Conservation (phyloP, 2,113 vertebrate species). For the Rhodinocichla rosea region DNA sequence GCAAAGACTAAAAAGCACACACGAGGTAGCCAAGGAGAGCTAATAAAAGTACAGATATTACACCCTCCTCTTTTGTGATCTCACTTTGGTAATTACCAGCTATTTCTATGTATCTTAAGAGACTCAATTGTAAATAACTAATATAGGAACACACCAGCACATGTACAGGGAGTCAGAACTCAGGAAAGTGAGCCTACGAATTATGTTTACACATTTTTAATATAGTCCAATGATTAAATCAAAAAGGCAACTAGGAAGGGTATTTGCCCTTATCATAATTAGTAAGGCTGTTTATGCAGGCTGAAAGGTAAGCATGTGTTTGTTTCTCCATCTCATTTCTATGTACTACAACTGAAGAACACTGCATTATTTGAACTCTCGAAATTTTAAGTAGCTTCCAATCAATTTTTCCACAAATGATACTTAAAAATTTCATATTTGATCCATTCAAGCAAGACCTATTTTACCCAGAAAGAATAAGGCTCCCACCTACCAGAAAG, state of each 20-base stretch:
- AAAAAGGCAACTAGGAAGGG: neutral
- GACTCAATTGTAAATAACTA: neutral
- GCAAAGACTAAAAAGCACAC: neutral
- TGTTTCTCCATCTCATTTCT: conserved; percentile 1
- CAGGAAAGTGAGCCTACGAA: neutral
- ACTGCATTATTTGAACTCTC: neutral
- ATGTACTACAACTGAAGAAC: neutral
- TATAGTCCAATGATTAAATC: neutral
- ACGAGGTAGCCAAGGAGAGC: neutral
- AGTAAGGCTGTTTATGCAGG: neutral
- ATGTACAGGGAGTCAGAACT: neutral
- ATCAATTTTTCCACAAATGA: neutral
- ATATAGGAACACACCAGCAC: neutral
- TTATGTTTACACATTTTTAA: neutral
- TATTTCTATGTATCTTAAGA: neutral
- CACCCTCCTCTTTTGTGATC: neutral
- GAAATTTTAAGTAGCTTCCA: neutral
- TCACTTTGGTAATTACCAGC: neutral
- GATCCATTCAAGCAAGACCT: neutral
- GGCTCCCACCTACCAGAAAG: neutral
- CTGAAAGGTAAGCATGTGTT: neutral
- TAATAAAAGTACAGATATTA: neutral
- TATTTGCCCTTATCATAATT: neutral
- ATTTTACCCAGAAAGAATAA: neutral
- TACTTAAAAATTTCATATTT: neutral